Percentiles rank a stretch among this genome's conserved stretches.
phyloP scores from a whole-genome alignment of 2,113 vertebrate species.

The Pituophis catenifer region DNA sequence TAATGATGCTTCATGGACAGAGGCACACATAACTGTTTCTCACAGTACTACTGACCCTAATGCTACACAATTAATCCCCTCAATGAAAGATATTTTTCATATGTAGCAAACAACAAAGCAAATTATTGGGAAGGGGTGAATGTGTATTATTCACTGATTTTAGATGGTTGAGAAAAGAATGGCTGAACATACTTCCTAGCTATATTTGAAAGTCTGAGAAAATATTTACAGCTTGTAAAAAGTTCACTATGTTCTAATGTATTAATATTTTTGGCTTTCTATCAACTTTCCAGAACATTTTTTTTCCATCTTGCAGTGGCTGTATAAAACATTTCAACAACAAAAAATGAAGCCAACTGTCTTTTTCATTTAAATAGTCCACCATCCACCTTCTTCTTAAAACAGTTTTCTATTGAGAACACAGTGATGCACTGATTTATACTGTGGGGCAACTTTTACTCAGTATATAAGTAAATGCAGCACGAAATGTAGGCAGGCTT shows the following conservation, averaged over 20 bases:
- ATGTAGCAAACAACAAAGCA: neutral
- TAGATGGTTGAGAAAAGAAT: constrained; percentile 21
- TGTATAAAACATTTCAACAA: constrained; percentile 50
- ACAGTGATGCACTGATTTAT: neutral
- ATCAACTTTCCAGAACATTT: constrained; percentile 39
- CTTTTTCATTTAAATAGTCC: constrained; percentile 58
- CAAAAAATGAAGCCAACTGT: constrained; percentile 43
- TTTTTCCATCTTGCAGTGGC: constrained; percentile 51
- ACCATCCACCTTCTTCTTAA: constrained; percentile 14
- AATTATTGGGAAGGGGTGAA: neutral
- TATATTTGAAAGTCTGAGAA: constrained; percentile 2
- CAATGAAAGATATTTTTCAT: neutral
- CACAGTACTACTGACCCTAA: neutral
- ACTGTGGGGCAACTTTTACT: neutral
- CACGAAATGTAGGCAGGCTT: neutral
- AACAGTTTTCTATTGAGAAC: neutral
- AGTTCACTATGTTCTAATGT: constrained; percentile 33
- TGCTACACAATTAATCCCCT: neutral
- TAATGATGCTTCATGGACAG: neutral
- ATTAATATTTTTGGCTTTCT: constrained; percentile 58
- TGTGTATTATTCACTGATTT: neutral
- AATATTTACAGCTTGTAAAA: constrained; percentile 48
- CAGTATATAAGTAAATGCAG: neutral
- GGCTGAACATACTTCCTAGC: neutral
- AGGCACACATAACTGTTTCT: neutral